A percentile compares a stretch with the other conserved stretches of the same genome.
phyloP scores from a whole-genome alignment of 2,888 invertebrate species.

The Prosapia bicincta region DNA sequence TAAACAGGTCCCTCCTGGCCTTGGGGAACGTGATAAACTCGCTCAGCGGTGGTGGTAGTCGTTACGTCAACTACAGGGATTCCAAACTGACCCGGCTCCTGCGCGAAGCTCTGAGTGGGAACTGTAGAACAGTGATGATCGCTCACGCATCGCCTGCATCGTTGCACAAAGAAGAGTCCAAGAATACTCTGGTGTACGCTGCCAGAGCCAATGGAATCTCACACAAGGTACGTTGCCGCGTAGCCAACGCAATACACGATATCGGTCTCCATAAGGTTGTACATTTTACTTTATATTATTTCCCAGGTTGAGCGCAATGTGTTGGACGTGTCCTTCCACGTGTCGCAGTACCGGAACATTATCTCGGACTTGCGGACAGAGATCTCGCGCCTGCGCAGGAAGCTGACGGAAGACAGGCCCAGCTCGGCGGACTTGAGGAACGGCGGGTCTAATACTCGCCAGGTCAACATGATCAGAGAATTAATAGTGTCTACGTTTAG shows the following conservation, averaged over 20 bases:
- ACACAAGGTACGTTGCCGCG: slow-evolving; percentile 69
- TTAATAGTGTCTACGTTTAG: slow-evolving; percentile 87
- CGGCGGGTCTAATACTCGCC: background rate
- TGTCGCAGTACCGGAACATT: slow-evolving; percentile 80
- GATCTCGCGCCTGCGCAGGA: slow-evolving; percentile 72
- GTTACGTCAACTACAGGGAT: slow-evolving; percentile 93
- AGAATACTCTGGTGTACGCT: slow-evolving; percentile 92
- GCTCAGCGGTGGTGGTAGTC: slow-evolving; percentile 66
- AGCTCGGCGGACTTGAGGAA: slow-evolving; percentile 26
- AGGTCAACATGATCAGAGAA: slow-evolving; percentile 59
- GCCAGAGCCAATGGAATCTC: slow-evolving; percentile 91
- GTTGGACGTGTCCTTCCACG: slow-evolving; percentile 67
- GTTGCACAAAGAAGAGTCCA: slow-evolving; percentile 81
- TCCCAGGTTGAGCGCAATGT: slow-evolving; percentile 61
- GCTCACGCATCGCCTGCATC: slow-evolving; percentile 89
- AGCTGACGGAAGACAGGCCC: slow-evolving; percentile 65
- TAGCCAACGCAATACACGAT: no score
- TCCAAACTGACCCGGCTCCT: slow-evolving; percentile 90
- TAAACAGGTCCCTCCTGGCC: slow-evolving; percentile 85
- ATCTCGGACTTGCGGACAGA: slow-evolving; percentile 81
- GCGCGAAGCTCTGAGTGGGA: slow-evolving; percentile 83
- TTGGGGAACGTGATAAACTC: slow-evolving; percentile 97
- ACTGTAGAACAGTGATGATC: slow-evolving; percentile 95
- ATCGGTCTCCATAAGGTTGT: no score
- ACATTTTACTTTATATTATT: no score